phyloP scores from a whole-genome alignment of 2,797 vertebrate species.

The Triplophysa yarkandensis region DNA sequence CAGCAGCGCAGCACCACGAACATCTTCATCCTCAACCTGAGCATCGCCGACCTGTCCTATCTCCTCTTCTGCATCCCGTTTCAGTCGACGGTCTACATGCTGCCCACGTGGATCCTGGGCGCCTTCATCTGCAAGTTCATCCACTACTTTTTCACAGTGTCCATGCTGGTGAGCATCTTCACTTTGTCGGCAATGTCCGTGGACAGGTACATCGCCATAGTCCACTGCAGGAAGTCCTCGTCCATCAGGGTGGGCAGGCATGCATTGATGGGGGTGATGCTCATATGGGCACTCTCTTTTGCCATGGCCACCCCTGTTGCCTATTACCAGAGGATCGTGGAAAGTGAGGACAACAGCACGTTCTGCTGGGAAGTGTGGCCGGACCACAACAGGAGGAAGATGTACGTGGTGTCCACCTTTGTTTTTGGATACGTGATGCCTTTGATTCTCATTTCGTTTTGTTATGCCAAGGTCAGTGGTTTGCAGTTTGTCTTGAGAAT shows the following conservation, averaged over 20 bases:
- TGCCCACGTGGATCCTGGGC: constrained; percentile 92
- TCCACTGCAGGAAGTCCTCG: constrained; percentile 90
- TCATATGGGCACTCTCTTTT: constrained; percentile 91
- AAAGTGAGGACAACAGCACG: constrained; percentile 80
- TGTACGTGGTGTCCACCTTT: constrained; percentile 93
- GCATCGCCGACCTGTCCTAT: constrained; percentile 94
- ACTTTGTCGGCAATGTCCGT: constrained; percentile 96
- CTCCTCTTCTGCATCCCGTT: constrained; percentile 96
- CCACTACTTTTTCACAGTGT: constrained; percentile 97
- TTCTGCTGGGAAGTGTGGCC: constrained; percentile 97
- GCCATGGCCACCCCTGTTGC: constrained; percentile 91
- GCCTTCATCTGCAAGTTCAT: constrained; percentile 95
- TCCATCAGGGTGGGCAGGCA: constrained; percentile 85
- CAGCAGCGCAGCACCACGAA: constrained; percentile 92
- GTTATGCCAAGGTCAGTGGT: constrained; percentile 90
- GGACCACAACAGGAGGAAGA: constrained; percentile 81
- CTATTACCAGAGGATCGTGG: constrained; percentile 87
- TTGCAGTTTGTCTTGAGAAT: too few relatives aligned
- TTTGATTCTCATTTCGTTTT: constrained; percentile 93
- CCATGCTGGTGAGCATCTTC: constrained; percentile 98
- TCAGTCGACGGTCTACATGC: constrained; percentile 91
- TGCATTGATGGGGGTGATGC: constrained; percentile 82
- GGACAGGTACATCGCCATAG: constrained; percentile 96
- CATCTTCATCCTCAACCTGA: constrained; percentile 97
- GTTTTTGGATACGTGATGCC: constrained; percentile 94